Evolutionary conservation across 2,113 vertebrate genomes (phyloP), one percentile per base, ranked within the genome.

Genomic region (Gambusia affinis): DNA sequence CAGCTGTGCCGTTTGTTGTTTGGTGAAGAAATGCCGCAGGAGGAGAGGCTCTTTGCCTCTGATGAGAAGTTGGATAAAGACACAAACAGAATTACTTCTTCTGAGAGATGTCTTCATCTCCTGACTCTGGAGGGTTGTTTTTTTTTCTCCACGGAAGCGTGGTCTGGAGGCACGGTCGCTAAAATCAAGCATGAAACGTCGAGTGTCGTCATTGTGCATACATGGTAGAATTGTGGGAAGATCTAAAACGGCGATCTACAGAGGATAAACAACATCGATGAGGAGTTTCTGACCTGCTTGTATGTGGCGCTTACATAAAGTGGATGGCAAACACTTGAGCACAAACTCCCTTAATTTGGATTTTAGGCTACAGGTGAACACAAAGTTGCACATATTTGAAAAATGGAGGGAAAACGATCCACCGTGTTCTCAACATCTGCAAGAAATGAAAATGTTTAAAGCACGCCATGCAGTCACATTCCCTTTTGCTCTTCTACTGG

Each of bases 31-130:
- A 33, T 51, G 79, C 78, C 79, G 79, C 79, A 83, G 86, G 86
- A 76, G 79, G 79, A 76, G 71, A 76, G 71, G 33, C 75, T 60
- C 70, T 78, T 84, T n/a, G 35, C 68, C 83, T 90, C 84, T 80
- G 76, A 79, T 75, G 51, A 64, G 68, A 79, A 87, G 81, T 89
- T 79, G 78, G 82, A 85, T 80, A 81, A 87, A 84, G 44, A 84
- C 60, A 69, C 66, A 84, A 74, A 78, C 76, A 76, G 72, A 82
- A 83, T 89, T 78, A 73, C 67, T 76, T 64, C 57, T 19, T 51
- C 24, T 60, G 37, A 31, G 71, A 85, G 64, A 83, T 31, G 78
- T 84, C 83, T 86, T 80, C 72, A 82, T 89, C 85, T 62, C 70
- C 63, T 35, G n/a, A 30, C 22, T 78, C 77, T 64, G 27, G 24